phyloP scores from a whole-genome alignment of 2,888 invertebrate genomes.

The Lasioglossum marginatum region DNA sequence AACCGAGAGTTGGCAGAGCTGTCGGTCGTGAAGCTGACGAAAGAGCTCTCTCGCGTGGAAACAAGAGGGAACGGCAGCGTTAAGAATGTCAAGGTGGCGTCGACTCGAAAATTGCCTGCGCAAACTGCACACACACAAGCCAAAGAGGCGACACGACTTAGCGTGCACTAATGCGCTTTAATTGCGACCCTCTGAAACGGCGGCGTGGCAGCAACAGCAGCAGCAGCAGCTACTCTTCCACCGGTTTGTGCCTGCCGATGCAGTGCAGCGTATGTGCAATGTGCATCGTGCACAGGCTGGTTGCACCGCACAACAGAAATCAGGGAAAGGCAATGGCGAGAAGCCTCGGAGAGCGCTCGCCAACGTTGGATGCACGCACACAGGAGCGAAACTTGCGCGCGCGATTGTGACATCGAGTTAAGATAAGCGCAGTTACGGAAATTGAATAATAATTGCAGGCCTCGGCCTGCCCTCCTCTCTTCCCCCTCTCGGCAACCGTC shows the following conservation, averaged over 20 bases:
- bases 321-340: constrained; percentile 16
- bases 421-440: constrained; percentile 81
- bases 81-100: constrained; percentile 81
- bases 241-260: constrained; percentile 23
- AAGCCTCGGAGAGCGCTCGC: not conserved
- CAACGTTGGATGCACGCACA: not conserved
- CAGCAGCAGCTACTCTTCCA: constrained; percentile 32
- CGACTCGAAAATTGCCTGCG: constrained; percentile 72
- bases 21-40: constrained; percentile 32
- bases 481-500: not conserved
- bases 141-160: constrained; percentile 71
- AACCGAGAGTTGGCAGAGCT: constrained; percentile 2
- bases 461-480: constrained; percentile 38
- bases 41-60: constrained; percentile 27
- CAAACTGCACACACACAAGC: constrained; percentile 62
- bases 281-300: not conserved
- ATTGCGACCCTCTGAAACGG: constrained; percentile 74
- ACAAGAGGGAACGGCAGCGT: constrained; percentile 30
- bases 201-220: constrained; percentile 6
- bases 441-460: constrained; percentile 82
- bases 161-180: constrained; percentile 80
- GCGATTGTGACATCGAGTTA: constrained; percentile 80
- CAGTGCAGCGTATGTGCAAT: not conserved
- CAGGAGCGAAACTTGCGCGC: constrained; percentile 32
- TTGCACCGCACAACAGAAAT: constrained; percentile 4